Evolutionary conservation across 2,888 invertebrate species (phyloP).

Genomic region (Melanchra persicariae): DNA sequence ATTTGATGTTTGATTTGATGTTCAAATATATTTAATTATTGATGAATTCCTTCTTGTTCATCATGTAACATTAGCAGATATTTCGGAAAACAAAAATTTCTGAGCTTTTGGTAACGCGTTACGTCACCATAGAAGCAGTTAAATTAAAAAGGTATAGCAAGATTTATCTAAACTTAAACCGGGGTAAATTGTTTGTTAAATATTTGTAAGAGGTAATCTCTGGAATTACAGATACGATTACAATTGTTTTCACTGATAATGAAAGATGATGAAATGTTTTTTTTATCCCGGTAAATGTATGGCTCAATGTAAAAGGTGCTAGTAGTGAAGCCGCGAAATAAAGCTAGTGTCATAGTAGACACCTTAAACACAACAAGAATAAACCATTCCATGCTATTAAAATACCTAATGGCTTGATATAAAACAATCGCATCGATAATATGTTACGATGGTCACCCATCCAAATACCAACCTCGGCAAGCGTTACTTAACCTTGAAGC

Average conservation of each 20-base stretch:
- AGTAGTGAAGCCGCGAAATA: background rate
- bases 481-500: no score
- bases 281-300: no score
- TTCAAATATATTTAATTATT: background rate
- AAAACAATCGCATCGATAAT: no score
- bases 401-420: background rate
- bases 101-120: background rate
- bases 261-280: no score
- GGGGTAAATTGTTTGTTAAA: background rate
- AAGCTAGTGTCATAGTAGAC: background rate
- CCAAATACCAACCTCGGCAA: no score
- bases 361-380: background rate
- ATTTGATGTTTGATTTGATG: conserved; percentile 12
- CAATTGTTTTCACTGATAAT: no score
- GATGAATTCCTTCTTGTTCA: background rate
- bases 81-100: background rate
- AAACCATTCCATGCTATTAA: background rate
- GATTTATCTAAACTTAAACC: background rate
- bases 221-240: no score
- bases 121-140: background rate
- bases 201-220: background rate
- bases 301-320: no score
- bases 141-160: background rate
- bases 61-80: background rate
- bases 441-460: no score